Evolutionary conservation across 1,140 invertebrate genomes (phyloP).

Genomic region (Anastatus disparis): DNA sequence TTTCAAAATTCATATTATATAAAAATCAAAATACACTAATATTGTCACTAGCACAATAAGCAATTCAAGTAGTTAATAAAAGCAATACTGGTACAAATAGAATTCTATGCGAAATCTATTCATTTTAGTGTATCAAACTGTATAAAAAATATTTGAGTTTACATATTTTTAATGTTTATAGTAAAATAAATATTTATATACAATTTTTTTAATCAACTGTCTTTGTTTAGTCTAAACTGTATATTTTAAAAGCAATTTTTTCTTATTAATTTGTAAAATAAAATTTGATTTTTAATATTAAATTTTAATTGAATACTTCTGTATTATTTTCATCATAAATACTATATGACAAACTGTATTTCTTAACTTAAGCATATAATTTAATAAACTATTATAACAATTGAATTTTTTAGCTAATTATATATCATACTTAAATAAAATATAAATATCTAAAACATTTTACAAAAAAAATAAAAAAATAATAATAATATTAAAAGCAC

Average conservation of each 20-base stretch:
- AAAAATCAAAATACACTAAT: slow-evolving; percentile 1
- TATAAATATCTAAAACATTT: not conserved
- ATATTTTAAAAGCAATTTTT: not conserved
- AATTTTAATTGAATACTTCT: too few species aligned
- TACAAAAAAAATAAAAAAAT: not conserved
- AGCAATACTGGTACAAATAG: not conserved
- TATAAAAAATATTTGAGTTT: too few species aligned
- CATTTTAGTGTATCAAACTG: not conserved
- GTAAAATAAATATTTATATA: too few species aligned
- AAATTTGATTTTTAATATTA: too few species aligned
- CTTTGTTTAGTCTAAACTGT: not conserved
- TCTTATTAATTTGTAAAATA: too few species aligned
- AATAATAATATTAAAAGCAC: slow-evolving; percentile 11
- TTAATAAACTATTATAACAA: not conserved
- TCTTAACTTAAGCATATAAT: not conserved
- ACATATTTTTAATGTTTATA: not conserved
- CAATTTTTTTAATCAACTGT: too few species aligned
- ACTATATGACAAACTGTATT: too few species aligned
- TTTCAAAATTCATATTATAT: slow-evolving; percentile 20
- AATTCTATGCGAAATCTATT: not conserved
- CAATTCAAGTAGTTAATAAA: slow-evolving; percentile 14
- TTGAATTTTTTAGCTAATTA: not conserved
- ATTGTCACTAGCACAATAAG: slow-evolving; percentile 32
- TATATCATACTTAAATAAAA: not conserved
- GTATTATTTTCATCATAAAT: not conserved